Evolutionary conservation across 2,888 invertebrate species (phyloP).

Genomic region (Theodoxus fluviatilis): DNA sequence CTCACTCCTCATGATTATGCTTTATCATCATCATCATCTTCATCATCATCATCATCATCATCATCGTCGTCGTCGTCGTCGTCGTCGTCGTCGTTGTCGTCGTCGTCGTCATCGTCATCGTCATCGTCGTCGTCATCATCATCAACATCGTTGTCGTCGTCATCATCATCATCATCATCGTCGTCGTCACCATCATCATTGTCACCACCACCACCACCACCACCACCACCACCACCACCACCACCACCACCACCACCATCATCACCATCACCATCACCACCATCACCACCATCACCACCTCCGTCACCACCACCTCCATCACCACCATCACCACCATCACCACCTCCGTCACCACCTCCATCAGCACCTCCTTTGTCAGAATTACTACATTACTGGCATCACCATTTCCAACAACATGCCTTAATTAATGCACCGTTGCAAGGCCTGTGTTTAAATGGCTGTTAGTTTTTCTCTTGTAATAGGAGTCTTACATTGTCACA

Average conservation of each 20-base stretch:
- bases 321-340: no score
- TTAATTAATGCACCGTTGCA: no score
- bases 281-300: not conserved
- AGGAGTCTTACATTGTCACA: no score
- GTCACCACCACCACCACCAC: not conserved
- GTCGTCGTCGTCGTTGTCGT: not conserved
- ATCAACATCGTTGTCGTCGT: not conserved
- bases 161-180: not conserved
- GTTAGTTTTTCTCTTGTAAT: no score
- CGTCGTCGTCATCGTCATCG: not conserved
- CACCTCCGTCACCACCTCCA: no score
- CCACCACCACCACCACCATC: not conserved
- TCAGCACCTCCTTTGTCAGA: no score
- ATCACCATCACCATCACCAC: not conserved
- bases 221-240: not conserved
- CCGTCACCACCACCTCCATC: not conserved
- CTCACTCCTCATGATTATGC: not conserved
- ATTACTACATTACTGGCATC: no score
- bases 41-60: slow-evolving; percentile 15
- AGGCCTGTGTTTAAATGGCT: no score
- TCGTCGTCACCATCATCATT: not conserved
- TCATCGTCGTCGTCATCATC: not conserved
- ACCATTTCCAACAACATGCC: no score
- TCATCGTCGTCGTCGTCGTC: slow-evolving; percentile 1
- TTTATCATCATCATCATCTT: slow-evolving; percentile 14